Base-by-base conservation (phyloP, 2,888 invertebrate genomes). In the Plebejus anna region DNA sequence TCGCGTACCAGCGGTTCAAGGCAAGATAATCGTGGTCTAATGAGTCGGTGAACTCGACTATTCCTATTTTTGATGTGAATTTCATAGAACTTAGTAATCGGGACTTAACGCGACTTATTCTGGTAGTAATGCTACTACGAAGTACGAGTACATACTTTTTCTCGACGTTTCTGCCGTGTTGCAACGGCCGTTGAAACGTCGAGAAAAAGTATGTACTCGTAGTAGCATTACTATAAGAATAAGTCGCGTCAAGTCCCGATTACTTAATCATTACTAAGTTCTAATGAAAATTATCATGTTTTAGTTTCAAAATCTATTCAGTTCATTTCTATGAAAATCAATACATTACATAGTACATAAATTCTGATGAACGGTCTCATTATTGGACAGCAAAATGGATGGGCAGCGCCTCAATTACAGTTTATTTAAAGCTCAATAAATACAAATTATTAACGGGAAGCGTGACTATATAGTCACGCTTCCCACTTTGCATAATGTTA, bases 41-140 rank as follows among this genome's bases (percentile, higher is more conserved):
- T 79, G 79, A 80, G 80, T 81, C 79, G 82, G 79, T 83, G 82
- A 82, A 82, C 82, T 81, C 81, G 13, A 55, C 47, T 55, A 55
- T 55, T 55, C 16, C 16, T 55, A 55, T 55, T 47, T 9, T 47
- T 47, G 9, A 47, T 9, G 47, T 47, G 9, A 47, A 47, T 47
- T 11, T 47, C 9, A 22, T 22, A 22, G 22, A 22, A 22, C 22
- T 22, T 22, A 22, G 22, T 22, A 22, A 22, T 22, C 22, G 22
- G 22, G 22, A 22, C 22, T 42, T 9, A 22, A 22, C 22, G 22
- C 22, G 22, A 22, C 22, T 22, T 22, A 22, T 22, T 22, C 22
- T 22, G 22, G 22, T 22, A 22, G 22, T 22, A 22, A 22, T 22
- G 22, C 22, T 22, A 22, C 22, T 22, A 22, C 22, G 22, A n/a